These are phyloP conservation scores for Lithodes maja DNA, from an alignment of 2,888 invertebrate genomes.

Conservation along the genomic window DNA sequence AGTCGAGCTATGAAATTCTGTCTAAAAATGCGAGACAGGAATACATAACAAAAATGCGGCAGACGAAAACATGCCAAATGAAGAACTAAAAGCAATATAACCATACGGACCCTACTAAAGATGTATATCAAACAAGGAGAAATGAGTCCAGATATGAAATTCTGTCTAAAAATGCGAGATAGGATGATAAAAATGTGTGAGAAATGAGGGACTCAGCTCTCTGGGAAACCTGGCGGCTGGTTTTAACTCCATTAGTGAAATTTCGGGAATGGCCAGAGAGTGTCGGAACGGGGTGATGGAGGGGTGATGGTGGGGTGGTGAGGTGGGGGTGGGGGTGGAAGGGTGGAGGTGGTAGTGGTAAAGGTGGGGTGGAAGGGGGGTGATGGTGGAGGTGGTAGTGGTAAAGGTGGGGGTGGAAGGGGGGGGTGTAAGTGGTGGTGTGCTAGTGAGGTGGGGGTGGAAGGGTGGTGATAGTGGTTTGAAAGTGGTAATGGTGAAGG, in stretches of 20 bases:
- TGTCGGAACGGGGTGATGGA: neutral
- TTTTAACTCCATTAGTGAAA: conserved; percentile 1
- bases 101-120: no score
- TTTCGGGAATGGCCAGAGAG: neutral
- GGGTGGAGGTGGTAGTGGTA: neutral
- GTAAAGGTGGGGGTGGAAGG: neutral
- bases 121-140: no score
- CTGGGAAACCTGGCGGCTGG: neutral
- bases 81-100: no score
- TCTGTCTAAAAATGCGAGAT: neutral
- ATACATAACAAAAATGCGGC: no score
- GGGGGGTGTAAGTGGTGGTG: neutral
- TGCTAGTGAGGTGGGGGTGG: neutral
- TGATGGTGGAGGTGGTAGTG: neutral
- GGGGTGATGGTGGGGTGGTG: neutral
- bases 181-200: neutral
- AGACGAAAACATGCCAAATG: no score
- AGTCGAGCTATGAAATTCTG: no score
- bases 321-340: neutral
- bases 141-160: no score
- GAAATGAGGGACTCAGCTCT: neutral
- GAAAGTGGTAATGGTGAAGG: neutral
- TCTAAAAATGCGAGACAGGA: no score
- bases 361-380: neutral
- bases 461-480: neutral